Percentiles rank a stretch among this genome's conserved stretches.
Conservation (phyloP, 1,140 invertebrate species). For the Hyposmocoma kahamanoa region DNA sequence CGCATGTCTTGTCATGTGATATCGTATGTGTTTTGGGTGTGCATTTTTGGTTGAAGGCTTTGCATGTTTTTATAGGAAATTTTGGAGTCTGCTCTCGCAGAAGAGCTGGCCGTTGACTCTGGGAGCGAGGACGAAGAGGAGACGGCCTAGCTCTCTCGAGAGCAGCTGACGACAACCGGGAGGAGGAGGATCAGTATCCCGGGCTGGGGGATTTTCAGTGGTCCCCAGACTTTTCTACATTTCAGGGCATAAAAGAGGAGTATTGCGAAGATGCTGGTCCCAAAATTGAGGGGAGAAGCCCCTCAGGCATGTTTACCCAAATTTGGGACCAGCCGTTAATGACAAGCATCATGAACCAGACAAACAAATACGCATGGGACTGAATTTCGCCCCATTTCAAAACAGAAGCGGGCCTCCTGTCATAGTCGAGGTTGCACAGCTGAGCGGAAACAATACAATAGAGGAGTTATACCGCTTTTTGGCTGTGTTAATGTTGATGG, state of each 20-base stretch:
- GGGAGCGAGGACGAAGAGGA: no score
- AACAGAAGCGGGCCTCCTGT: background rate
- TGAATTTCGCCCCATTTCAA: conserved; percentile 11
- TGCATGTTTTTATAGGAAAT: no score
- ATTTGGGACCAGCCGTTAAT: conserved; percentile 14
- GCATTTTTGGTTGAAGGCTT: no score
- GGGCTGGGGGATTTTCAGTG: no score
- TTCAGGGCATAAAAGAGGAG: background rate
- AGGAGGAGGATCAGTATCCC: no score
- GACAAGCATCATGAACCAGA: conserved; percentile 14
- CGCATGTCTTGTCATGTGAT: no score
- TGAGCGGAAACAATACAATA: conserved; percentile 18
- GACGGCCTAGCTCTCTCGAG: no score
- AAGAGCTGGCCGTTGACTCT: no score
- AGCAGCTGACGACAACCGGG: no score
- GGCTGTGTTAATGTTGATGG: conserved; percentile 22
- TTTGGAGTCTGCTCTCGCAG: no score
- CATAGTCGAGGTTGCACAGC: conserved; percentile 6
- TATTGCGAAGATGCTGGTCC: background rate
- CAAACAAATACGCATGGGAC: conserved; percentile 24
- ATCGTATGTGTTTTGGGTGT: no score
- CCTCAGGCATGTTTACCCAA: background rate
- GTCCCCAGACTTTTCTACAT: background rate
- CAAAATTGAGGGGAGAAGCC: background rate
- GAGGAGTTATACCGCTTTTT: conserved; percentile 22